phyloP scores from a whole-genome alignment of 2,113 vertebrate species.

The Odontophorus gujanensis region DNA sequence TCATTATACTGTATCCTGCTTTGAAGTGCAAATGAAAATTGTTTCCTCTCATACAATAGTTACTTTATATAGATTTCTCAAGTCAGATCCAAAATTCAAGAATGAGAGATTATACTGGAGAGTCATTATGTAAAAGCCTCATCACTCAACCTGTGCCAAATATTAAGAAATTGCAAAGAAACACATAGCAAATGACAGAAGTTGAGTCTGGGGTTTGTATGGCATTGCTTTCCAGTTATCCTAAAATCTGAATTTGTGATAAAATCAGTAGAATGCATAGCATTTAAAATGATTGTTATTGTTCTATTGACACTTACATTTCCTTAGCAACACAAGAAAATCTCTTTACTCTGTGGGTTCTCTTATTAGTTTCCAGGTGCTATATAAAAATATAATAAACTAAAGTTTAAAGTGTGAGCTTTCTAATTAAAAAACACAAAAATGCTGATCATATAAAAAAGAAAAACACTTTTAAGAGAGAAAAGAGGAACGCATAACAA shows the following conservation, averaged over 20 bases:
- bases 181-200: background rate
- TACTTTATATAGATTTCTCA: slow-evolving; percentile 71
- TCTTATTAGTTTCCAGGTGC: background rate
- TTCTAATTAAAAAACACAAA: slow-evolving; percentile 14
- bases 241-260: slow-evolving; percentile 11
- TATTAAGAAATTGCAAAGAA: slow-evolving; percentile 20
- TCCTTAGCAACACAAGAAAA: background rate
- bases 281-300: background rate
- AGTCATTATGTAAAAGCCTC: slow-evolving; percentile 37
- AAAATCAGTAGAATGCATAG: background rate
- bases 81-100: slow-evolving; percentile 72
- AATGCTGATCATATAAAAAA: background rate
- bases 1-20: slow-evolving; percentile 16
- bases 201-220: background rate
- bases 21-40: slow-evolving; percentile 67
- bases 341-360: background rate
- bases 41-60: slow-evolving; percentile 66
- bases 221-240: slow-evolving; percentile 4
- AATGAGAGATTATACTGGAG: slow-evolving; percentile 61
- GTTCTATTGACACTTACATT: background rate
- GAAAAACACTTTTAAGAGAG: background rate
- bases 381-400: background rate
- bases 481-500: background rate
- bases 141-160: slow-evolving; percentile 29
- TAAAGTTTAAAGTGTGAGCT: slow-evolving; percentile 15